A percentile compares a stretch with the other conserved stretches of the same genome.
Evolutionary conservation across 2,797 vertebrate species (phyloP).

Genomic region (Sylvilagus floridanus): DNA sequence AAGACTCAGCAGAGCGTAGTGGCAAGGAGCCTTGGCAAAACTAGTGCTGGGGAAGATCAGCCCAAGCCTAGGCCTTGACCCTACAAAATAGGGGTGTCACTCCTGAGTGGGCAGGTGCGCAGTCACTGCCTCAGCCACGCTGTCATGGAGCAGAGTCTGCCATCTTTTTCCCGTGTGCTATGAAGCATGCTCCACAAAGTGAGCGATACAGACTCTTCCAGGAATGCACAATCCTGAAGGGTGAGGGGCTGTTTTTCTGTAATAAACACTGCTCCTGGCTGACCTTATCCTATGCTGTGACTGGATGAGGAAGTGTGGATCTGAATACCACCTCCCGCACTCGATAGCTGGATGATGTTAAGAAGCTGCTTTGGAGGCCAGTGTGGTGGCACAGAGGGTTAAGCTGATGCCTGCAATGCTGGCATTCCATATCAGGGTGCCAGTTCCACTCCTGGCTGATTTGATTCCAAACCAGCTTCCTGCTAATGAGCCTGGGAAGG

Average conservation of each 20-base stretch:
- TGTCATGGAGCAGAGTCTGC: not conserved
- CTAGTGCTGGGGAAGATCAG: not conserved
- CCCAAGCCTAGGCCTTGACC: not conserved
- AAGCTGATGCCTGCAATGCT: too few species aligned
- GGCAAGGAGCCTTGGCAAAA: not conserved
- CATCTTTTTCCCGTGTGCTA: not conserved
- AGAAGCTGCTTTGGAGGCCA: not conserved
- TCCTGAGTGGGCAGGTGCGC: not conserved
- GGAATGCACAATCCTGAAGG: not conserved
- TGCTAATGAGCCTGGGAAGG: too few species aligned
- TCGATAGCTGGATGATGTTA: not conserved
- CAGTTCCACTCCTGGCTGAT: too few species aligned
- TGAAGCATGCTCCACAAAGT: not conserved
- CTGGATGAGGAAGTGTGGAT: not conserved
- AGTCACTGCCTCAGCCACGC: not conserved
- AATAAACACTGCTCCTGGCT: not conserved
- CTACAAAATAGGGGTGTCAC: not conserved
- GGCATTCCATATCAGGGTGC: too few species aligned
- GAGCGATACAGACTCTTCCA: not conserved
- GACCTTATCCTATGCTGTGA: not conserved
- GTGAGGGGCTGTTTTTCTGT: not conserved
- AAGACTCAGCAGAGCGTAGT: not conserved
- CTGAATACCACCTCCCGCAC: not conserved
- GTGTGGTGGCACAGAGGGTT: too few species aligned
- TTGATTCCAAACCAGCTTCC: too few species aligned